phyloP scores from a whole-genome alignment of 2,888 invertebrate species.

The Halictus quadricinctus region DNA sequence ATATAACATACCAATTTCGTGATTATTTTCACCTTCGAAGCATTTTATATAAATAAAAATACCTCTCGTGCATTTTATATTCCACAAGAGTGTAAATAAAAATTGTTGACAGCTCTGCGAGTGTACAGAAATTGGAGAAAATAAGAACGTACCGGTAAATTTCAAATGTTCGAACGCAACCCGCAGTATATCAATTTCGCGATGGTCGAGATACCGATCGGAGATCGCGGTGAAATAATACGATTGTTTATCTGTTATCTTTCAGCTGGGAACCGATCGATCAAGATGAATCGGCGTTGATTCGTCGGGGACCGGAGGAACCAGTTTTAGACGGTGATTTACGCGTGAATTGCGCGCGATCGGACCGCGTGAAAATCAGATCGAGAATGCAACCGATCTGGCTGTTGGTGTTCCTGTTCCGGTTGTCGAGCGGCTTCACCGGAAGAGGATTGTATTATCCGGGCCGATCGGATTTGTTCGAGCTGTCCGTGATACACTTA shows the following conservation, averaged over 20 bases:
- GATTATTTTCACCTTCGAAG: too few species aligned
- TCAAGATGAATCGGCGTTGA: background rate
- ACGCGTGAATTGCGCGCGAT: background rate
- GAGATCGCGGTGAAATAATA: too few species aligned
- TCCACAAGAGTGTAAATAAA: too few species aligned
- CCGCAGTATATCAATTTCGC: background rate
- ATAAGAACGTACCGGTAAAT: background rate
- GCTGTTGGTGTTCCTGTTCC: slow-evolving; percentile 45
- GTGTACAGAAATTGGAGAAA: too few species aligned
- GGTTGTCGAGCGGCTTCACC: slow-evolving; percentile 66
- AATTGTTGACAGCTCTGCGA: too few species aligned
- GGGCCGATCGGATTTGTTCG: slow-evolving; percentile 82
- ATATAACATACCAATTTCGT: too few species aligned
- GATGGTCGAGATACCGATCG: background rate
- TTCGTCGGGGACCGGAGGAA: background rate
- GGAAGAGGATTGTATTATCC: slow-evolving; percentile 70
- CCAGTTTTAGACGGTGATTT: background rate
- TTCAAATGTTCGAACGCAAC: background rate
- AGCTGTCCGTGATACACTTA: slow-evolving; percentile 84
- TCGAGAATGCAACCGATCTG: slow-evolving; percentile 44
- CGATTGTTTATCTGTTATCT: background rate
- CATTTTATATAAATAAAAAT: too few species aligned
- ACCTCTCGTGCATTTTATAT: too few species aligned
- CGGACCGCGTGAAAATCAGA: background rate
- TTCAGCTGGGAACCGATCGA: background rate